These are phyloP conservation scores for Cetonia aurata DNA, from an alignment of 2,888 invertebrate species.

Conservation along the genomic window DNA sequence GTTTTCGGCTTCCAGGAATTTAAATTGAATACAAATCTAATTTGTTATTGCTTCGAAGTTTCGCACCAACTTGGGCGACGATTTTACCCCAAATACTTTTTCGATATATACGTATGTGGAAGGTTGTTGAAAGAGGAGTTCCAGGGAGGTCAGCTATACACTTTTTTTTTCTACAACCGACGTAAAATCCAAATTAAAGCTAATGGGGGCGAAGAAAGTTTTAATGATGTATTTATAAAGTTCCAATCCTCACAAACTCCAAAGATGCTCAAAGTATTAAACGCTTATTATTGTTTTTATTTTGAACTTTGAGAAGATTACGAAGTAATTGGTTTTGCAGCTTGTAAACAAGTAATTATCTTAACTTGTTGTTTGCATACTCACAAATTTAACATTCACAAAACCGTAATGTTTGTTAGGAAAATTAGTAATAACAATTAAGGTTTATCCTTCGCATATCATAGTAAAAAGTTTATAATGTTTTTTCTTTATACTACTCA, in stretches of 20 bases:
- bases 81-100: conserved; percentile 41
- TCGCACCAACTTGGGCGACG: conserved; percentile 38
- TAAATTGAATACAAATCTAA: conserved; percentile 57
- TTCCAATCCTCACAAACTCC: background rate
- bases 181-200: conserved; percentile 16
- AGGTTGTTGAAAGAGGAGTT: background rate
- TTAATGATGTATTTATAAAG: conserved; percentile 23
- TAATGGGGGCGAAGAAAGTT: conserved; percentile 16
- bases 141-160: conserved; percentile 5
- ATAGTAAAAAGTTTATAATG: no score
- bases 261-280: background rate
- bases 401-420: no score
- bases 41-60: conserved; percentile 50
- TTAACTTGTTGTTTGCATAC: background rate
- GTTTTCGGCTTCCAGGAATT: conserved; percentile 50
- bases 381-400: background rate
- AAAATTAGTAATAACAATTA: no score
- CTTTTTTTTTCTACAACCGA: background rate
- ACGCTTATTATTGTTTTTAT: conserved; percentile 3
- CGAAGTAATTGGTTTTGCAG: background rate
- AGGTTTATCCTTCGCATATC: no score
- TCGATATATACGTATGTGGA: conserved; percentile 6
- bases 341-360: background rate
- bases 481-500: no score
- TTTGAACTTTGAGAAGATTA: background rate